These are phyloP conservation scores for Scaptodrosophila lebanonensis DNA, from an alignment of 1,140 invertebrate species.

Conservation along the genomic window DNA sequence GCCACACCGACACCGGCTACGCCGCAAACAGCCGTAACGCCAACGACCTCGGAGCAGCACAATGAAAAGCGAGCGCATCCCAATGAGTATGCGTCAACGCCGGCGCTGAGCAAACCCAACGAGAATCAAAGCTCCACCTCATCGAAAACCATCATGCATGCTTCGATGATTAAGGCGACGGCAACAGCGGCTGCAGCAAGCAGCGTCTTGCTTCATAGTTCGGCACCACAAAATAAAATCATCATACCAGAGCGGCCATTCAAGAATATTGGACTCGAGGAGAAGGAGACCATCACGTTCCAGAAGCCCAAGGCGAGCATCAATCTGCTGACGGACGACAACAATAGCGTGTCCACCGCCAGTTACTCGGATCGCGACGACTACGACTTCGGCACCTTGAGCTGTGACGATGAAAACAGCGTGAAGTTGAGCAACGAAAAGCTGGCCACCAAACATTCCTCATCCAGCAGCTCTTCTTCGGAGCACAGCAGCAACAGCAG, in stretches of 20 bases:
- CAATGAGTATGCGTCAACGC: constrained; percentile 5
- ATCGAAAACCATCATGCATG: constrained; percentile 78
- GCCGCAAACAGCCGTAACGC: background rate
- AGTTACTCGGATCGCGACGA: constrained; percentile 76
- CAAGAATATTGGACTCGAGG: constrained; percentile 72
- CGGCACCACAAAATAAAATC: constrained; percentile 32
- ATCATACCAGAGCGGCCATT: constrained; percentile 72
- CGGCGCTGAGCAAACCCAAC: background rate
- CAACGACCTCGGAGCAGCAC: background rate
- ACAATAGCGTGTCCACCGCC: constrained; percentile 69
- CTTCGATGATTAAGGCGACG: constrained; percentile 56
- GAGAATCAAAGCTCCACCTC: constrained; percentile 68
- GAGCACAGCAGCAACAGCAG: constrained; percentile 35
- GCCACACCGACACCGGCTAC: background rate
- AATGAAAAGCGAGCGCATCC: constrained; percentile 3
- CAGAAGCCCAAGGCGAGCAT: constrained; percentile 67
- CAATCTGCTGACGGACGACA: constrained; percentile 65
- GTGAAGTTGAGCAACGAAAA: constrained; percentile 15
- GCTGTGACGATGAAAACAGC: constrained; percentile 57
- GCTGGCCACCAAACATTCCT: background rate
- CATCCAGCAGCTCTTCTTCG: constrained; percentile 19
- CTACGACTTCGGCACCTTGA: constrained; percentile 72
- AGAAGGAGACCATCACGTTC: constrained; percentile 68
- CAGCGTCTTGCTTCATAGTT: constrained; percentile 38
- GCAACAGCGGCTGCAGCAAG: constrained; percentile 44